These are phyloP conservation scores for Elysia crispata DNA, from an alignment of 2,888 invertebrate genomes.

Conservation along the genomic window DNA sequence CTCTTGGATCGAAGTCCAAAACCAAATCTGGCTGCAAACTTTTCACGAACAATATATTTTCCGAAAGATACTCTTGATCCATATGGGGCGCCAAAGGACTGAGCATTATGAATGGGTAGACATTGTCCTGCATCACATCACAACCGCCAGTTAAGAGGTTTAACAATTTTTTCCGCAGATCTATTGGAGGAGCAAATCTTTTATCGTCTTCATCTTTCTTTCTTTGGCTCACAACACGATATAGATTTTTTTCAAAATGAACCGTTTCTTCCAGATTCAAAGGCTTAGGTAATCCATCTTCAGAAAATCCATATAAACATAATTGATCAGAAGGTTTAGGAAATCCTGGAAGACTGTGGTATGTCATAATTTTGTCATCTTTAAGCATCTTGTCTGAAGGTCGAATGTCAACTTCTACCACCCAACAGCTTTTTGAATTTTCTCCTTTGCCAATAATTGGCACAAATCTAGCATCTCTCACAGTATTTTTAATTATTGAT, in stretches of 20 bases:
- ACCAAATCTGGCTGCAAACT: slow-evolving; percentile 54
- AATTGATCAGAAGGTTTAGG: slow-evolving; percentile 14
- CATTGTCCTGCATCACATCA: slow-evolving; percentile 48
- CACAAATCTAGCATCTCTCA: slow-evolving; percentile 55
- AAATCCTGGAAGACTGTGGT: slow-evolving; percentile 25
- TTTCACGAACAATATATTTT: slow-evolving; percentile 53
- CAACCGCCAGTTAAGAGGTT: slow-evolving; percentile 55
- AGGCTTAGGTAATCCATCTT: too few species aligned
- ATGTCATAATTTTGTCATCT: slow-evolving; percentile 27
- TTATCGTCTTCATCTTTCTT: slow-evolving; percentile 27
- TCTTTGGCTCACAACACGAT: slow-evolving; percentile 23
- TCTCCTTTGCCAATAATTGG: slow-evolving; percentile 41
- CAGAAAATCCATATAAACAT: too few species aligned
- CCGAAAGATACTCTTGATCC: slow-evolving; percentile 40
- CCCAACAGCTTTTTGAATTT: slow-evolving; percentile 27
- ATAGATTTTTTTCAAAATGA: slow-evolving; percentile 6
- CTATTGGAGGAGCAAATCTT: not conserved
- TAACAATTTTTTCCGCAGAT: slow-evolving; percentile 53
- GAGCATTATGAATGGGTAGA: slow-evolving; percentile 55
- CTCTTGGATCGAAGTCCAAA: slow-evolving; percentile 57
- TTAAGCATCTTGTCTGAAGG: slow-evolving; percentile 40
- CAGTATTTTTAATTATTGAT: slow-evolving; percentile 50
- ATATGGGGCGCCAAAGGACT: slow-evolving; percentile 51
- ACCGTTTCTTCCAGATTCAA: slow-evolving; percentile 1
- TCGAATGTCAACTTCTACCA: slow-evolving; percentile 58